Evolutionary conservation across 1,140 invertebrate species (phyloP).

Genomic region (Papilio glaucus): DNA sequence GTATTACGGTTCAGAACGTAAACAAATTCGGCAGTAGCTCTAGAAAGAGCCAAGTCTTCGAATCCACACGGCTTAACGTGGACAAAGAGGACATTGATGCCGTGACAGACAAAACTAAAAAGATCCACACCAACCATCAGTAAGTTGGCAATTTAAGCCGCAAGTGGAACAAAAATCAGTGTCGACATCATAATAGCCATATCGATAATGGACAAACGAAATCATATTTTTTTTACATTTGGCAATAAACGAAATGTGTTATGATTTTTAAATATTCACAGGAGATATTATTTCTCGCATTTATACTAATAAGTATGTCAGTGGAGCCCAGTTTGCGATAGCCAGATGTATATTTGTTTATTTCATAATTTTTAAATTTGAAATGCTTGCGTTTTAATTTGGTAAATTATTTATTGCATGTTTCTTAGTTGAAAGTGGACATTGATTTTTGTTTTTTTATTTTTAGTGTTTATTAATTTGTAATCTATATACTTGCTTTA

Average conservation of each 20-base stretch:
- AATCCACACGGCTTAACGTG: constrained; percentile 75
- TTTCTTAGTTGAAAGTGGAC: constrained; percentile 37
- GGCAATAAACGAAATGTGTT: too few species aligned
- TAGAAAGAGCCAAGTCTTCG: constrained; percentile 80
- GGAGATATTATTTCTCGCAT: neutral
- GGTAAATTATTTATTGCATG: constrained; percentile 35
- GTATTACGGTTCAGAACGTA: constrained; percentile 73
- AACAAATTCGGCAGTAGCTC: constrained; percentile 76
- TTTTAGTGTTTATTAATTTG: constrained; percentile 6
- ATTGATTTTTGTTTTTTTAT: constrained; percentile 43
- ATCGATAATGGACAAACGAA: neutral
- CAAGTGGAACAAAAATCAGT: constrained; percentile 40
- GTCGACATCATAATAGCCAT: constrained; percentile 38
- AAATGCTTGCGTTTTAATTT: constrained; percentile 26
- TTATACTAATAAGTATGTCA: too few species aligned
- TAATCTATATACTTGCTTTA: too few species aligned
- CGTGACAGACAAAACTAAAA: constrained; percentile 78
- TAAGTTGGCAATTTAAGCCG: constrained; percentile 59
- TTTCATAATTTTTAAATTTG: neutral
- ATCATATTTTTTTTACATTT: neutral
- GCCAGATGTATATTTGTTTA: neutral
- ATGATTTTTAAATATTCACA: too few species aligned
- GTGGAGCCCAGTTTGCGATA: too few species aligned
- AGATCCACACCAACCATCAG: constrained; percentile 67
- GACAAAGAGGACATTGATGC: constrained; percentile 72